Evolutionary conservation across 1,140 invertebrate genomes (phyloP), one percentile per base, ranked within the genome.

Genomic region (Batillaria attramentaria): DNA sequence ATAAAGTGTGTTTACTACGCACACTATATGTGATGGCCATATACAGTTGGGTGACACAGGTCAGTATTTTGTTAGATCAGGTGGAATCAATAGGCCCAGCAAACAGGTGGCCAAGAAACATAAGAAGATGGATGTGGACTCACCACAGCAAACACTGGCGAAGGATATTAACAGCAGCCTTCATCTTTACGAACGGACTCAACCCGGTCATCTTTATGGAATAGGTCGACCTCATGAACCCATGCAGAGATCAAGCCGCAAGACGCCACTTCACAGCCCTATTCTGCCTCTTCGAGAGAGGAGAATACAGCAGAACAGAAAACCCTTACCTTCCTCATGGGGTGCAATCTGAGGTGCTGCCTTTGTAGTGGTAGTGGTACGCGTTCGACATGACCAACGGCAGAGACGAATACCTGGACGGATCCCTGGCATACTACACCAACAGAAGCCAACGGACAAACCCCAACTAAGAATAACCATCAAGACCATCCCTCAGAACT

Each of bases 191-290:
- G 16, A 79, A 72, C 72, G 68, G 77, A 33, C 60, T 79, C 6
- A 79, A 79, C 62, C 77, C 68, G 31, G 37, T 31, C 4, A 57
- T 79, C 24, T 50, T 79, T 46, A 43, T 79, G 69, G 50, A 72
- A n/a, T 79, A 50, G 77, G 42, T 46, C 3, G 31, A 39, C 18
- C 33, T 79, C 5, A 65, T 72, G 69, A 46, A 54, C 37, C 37
- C 72, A 18, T 41, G 43, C 24, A 42, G 77, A 41, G 54, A 72
- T 42, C 28, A 10, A 10, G 20, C 68, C 4, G 68, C 69, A n/a
- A 35, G 4, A 5, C 50, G 41, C 20, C 68, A 79, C 57, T 33
- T 72, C 35, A 33, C 6, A 8, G 6, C 6, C 5, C 28, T 62
- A 62, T 62, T 62, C 57, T 5, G 57, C 20, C 31, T 6, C 57